A percentile compares a stretch with the other conserved stretches of the same genome.
Conservation (phyloP, 2,888 invertebrate genomes). For the Polyommatus icarus region DNA sequence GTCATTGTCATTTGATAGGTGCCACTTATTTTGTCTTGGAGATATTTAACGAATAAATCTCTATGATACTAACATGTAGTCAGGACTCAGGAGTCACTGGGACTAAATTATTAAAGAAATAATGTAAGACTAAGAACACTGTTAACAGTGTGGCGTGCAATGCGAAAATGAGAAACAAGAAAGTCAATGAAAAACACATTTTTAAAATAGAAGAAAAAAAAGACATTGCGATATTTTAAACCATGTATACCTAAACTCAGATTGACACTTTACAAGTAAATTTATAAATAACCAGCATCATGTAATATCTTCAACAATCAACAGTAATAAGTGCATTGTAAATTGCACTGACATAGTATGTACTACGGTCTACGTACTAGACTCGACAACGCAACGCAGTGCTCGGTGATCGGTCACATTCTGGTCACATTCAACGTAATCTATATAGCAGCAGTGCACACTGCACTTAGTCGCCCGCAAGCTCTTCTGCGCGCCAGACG, state of each 20-base stretch:
- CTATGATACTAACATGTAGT: background rate
- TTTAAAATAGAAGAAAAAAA: background rate
- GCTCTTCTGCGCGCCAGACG: too few relatives aligned
- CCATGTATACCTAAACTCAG: background rate
- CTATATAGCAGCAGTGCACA: too few relatives aligned
- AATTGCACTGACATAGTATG: too few relatives aligned
- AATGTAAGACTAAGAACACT: background rate
- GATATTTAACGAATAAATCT: background rate
- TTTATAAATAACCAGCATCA: background rate
- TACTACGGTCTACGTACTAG: too few relatives aligned
- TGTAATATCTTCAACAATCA: background rate
- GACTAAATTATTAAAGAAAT: background rate
- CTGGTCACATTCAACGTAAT: too few relatives aligned
- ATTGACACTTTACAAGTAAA: background rate
- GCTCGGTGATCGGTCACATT: too few relatives aligned
- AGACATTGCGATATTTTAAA: background rate
- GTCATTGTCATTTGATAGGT: conserved; percentile 14
- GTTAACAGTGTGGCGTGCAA: background rate
- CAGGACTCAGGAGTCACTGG: too few relatives aligned
- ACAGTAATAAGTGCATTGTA: background rate
- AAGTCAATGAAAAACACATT: background rate
- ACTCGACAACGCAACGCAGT: too few relatives aligned
- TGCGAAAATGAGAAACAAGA: background rate
- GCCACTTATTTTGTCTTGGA: conserved; percentile 12
- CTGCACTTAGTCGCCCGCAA: too few relatives aligned